A percentile compares a stretch with the other conserved stretches of the same genome.
These are phyloP conservation scores for Chionodraco myersi DNA, from an alignment of 2,113 vertebrate species.

Conservation along the genomic window DNA sequence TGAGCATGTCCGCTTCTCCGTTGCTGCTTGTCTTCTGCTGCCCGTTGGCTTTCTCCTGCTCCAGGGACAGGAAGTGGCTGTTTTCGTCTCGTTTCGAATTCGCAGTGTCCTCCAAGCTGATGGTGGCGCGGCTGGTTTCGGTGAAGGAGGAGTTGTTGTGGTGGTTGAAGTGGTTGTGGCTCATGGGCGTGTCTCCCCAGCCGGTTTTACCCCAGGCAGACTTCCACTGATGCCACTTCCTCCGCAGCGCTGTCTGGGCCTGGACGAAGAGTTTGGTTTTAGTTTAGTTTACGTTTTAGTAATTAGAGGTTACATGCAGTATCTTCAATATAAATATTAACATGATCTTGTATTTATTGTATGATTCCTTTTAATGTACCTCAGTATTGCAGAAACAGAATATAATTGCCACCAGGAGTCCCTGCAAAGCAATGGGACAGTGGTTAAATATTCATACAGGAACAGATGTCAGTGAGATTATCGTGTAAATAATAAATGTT, in stretches of 20 bases:
- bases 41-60: conserved; percentile 44
- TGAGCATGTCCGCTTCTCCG: conserved; percentile 41
- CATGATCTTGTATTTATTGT: background rate
- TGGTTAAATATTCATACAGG: conserved; percentile 12
- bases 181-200: conserved; percentile 60
- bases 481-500: conserved; percentile 14
- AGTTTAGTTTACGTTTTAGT: background rate
- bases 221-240: conserved; percentile 79
- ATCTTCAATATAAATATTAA: background rate
- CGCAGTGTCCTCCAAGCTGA: conserved; percentile 43
- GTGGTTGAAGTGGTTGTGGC: conserved; percentile 75
- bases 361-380: conserved; percentile 63
- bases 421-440: conserved; percentile 65
- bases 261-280: conserved; percentile 32
- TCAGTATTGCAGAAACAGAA: conserved; percentile 87
- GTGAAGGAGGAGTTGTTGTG: conserved; percentile 80
- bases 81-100: background rate
- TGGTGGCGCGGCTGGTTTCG: conserved; percentile 73
- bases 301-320: background rate
- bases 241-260: conserved; percentile 80
- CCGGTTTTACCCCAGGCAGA: conserved; percentile 65
- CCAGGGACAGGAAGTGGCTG: background rate
- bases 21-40: conserved; percentile 56
- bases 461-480: conserved; percentile 19
- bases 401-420: conserved; percentile 84